Evolutionary conservation across 1,140 invertebrate species (phyloP).

Genomic region (Sarcophaga bullata): DNA sequence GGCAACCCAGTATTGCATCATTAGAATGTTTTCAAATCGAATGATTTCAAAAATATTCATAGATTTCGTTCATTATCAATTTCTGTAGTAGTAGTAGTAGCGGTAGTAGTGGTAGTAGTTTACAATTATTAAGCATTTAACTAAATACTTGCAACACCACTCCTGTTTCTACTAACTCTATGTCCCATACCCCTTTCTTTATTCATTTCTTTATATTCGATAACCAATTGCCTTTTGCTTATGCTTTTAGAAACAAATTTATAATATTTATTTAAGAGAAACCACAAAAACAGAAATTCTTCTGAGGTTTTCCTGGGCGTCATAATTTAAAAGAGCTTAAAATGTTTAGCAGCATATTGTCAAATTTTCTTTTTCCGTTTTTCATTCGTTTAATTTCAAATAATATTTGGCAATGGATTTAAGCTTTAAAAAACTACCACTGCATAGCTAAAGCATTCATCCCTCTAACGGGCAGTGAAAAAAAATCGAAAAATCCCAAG

Average conservation of each 20-base stretch:
- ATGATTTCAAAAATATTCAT: neutral
- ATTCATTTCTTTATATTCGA: no score
- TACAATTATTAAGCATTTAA: no score
- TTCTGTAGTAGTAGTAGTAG: no score
- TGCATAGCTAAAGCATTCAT: neutral
- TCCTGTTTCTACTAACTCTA: no score
- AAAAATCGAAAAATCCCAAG: neutral
- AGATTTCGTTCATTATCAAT: no score
- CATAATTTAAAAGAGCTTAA: conserved; percentile 14
- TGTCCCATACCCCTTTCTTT: no score
- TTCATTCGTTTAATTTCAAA: neutral
- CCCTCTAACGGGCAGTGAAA: neutral
- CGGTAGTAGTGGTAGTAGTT: no score
- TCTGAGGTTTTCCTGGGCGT: neutral
- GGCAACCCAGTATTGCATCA: neutral
- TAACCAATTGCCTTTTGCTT: no score
- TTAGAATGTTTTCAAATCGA: neutral
- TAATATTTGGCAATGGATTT: neutral
- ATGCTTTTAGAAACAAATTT: neutral
- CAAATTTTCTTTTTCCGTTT: neutral
- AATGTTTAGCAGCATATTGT: neutral
- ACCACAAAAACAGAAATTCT: neutral
- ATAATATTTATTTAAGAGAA: neutral
- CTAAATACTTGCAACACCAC: no score
- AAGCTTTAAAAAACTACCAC: neutral